phyloP scores from a whole-genome alignment of 92 coral and sea anemone genomes.

The Metridium senile region DNA sequence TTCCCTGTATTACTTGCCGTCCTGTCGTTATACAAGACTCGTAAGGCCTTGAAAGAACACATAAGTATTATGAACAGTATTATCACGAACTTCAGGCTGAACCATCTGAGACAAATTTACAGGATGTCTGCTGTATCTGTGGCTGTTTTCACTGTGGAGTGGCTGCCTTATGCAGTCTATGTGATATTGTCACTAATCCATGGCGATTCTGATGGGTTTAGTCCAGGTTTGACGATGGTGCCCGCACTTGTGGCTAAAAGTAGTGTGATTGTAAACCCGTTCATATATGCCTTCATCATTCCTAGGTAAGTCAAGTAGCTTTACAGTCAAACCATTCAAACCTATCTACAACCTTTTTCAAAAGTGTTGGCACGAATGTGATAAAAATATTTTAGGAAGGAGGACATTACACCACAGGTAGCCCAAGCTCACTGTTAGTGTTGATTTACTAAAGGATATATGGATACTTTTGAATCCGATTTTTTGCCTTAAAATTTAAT shows the following conservation, averaged over 20 bases:
- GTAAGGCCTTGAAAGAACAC: constrained; percentile 16
- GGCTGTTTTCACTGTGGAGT: constrained; percentile 31
- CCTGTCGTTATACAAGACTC: constrained; percentile 38
- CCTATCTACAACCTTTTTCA: too few relatives aligned
- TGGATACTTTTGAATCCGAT: too few relatives aligned
- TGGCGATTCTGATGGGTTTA: constrained; percentile 28
- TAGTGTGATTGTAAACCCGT: constrained; percentile 54
- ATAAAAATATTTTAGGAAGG: too few relatives aligned
- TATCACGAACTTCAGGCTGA: constrained; percentile 24
- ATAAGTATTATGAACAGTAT: constrained; percentile 11
- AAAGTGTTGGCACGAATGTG: too few relatives aligned
- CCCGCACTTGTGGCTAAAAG: constrained; percentile 61
- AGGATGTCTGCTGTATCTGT: constrained; percentile 45
- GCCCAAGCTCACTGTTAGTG: too few relatives aligned
- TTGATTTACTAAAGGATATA: too few relatives aligned
- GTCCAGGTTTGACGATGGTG: constrained; percentile 21
- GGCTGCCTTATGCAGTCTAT: constrained; percentile 63
- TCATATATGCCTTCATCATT: constrained; percentile 45
- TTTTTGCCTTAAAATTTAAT: too few relatives aligned
- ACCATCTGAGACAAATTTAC: constrained; percentile 21
- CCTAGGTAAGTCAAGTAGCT: constrained; percentile 61
- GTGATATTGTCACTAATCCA: constrained; percentile 38
- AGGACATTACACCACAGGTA: too few relatives aligned
- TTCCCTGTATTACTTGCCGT: constrained; percentile 50
- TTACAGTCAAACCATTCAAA: too few relatives aligned